A percentile compares a stretch with the other conserved stretches of the same genome.
Evolutionary conservation across 2,113 vertebrate species (phyloP).

Genomic region (Coptodon bakossiorum): DNA sequence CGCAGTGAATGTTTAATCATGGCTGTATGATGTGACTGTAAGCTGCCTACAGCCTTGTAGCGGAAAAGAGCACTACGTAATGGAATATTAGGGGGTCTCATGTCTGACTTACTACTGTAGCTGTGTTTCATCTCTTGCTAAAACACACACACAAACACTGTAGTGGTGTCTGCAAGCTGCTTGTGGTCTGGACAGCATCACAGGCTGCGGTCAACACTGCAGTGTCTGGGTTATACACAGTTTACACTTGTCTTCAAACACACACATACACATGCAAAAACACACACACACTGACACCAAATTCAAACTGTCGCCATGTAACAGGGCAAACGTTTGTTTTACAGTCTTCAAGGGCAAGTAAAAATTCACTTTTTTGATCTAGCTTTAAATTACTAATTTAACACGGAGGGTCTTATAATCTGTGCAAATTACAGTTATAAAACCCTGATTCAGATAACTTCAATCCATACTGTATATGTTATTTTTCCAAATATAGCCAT

Average conservation of each 20-base stretch:
- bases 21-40: constrained; percentile 32
- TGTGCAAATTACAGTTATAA: background rate
- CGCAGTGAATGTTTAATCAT: constrained; percentile 45
- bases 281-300: background rate
- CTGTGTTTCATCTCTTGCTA: constrained; percentile 57
- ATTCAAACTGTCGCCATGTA: background rate
- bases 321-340: background rate
- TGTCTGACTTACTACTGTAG: constrained; percentile 67
- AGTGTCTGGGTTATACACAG: constrained; percentile 57
- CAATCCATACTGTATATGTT: background rate
- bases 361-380: background rate
- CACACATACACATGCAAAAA: background rate
- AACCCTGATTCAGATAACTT: background rate
- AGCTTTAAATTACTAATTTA: background rate
- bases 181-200: constrained; percentile 65
- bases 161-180: constrained; percentile 50
- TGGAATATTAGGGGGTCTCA: constrained; percentile 72
- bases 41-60: constrained; percentile 54
- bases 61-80: constrained; percentile 66
- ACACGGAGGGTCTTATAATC: background rate
- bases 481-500: background rate
- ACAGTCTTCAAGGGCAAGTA: background rate
- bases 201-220: constrained; percentile 47
- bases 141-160: constrained; percentile 35
- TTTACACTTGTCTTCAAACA: constrained; percentile 56